Base-by-base conservation (phyloP, 2,113 vertebrate species). In the Hepsetus odoe region DNA sequence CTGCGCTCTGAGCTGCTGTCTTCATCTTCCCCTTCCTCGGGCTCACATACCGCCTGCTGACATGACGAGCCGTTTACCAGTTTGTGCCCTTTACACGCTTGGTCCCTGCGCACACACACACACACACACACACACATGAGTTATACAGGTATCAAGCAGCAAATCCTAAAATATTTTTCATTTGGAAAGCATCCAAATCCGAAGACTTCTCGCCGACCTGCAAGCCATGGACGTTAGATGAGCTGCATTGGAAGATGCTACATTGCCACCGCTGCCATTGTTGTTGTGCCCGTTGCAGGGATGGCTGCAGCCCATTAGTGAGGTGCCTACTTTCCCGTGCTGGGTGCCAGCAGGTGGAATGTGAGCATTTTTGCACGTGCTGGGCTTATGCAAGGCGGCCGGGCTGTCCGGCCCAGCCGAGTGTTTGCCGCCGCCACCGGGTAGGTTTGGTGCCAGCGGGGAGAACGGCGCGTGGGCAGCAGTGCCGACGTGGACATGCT, bases 1-100 rank as follows among this genome's bases (percentile, higher is more conserved):
- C 98, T 99, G 76, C 95, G 96, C 87, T 99, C 98, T 0, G 98
- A 99, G 92, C 98, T 97, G 89, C 96, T 98, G 90, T 99, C 98
- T 89, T 99, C 97, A 5, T 99, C 98, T 85, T 99, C 98, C 0
- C 94, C 96, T 79, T 99, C 98, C 0, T 99, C 98, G 26, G 95
- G 92, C 84, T 99, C 97, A 0, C 96, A 96, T 0, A 94, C 91
- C 0, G 94, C 91, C 0, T 94, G 92, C 76, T 96, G 95, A 83
- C 96, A 99, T 82, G 93, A 89, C 26, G 94, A 93, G 85, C 96
- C 96, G 1, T 97, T 98, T 0, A 95, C 90, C 89, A 96, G 94
- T 89, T 96, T 98, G 93, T 98, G 97, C 68, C 96, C 96, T 89
- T 98, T 99, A 92, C 97, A 99, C 42, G 95, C 92, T 14, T 97